These are phyloP conservation scores for Homarus americanus DNA, from an alignment of 1,140 invertebrate genomes.

Conservation along the genomic window DNA sequence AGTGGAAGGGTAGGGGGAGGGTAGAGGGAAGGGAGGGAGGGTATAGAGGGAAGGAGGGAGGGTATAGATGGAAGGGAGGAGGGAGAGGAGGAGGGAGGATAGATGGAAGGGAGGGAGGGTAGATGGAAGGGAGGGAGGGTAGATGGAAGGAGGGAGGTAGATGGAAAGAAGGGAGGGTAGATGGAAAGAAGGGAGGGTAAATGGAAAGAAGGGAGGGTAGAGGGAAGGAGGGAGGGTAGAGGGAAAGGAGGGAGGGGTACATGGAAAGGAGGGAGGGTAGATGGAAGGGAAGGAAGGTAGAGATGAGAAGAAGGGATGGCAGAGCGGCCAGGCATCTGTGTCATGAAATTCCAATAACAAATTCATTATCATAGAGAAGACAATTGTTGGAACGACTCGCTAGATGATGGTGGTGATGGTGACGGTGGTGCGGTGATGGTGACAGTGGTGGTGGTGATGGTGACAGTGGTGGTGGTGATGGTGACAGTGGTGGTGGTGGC, in stretches of 20 bases:
- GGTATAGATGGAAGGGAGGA: not conserved
- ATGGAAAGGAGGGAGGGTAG: too few species aligned
- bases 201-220: not conserved
- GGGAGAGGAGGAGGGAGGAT: not conserved
- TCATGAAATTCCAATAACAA: not conserved
- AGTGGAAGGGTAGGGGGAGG: not conserved
- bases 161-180: not conserved
- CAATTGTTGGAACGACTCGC: not conserved
- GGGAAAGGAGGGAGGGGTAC: not conserved
- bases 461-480: not conserved
- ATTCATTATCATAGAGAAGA: not conserved
- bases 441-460: not conserved
- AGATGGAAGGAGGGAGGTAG: not conserved
- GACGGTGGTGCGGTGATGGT: not conserved
- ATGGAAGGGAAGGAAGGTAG: too few species aligned
- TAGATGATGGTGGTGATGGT: too few species aligned
- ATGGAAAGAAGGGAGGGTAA: not conserved
- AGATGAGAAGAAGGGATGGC: too few species aligned
- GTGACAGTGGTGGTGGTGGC: not conserved
- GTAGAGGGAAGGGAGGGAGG: too few species aligned
- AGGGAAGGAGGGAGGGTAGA: not conserved
- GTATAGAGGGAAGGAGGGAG: not conserved
- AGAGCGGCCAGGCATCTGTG: not conserved
- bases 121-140: conserved; percentile 16
- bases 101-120: not conserved